A percentile compares a stretch with the other conserved stretches of the same genome.
These are phyloP conservation scores for Lasioglossum figueresi DNA, from an alignment of 2,888 invertebrate genomes.

Conservation along the genomic window DNA sequence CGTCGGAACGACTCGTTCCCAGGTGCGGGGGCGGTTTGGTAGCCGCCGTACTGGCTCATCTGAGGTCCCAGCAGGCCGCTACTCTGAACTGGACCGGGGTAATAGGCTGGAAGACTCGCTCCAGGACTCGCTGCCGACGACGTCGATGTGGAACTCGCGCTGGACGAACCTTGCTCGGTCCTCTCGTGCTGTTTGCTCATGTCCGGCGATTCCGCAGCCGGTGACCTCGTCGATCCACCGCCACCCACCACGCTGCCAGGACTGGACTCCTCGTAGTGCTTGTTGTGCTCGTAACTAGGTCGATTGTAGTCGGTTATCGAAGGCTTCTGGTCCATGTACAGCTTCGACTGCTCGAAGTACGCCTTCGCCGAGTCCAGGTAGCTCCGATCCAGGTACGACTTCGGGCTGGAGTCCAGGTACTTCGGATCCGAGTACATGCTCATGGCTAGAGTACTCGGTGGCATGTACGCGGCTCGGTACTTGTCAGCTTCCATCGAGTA, in stretches of 20 bases:
- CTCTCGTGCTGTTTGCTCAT: conserved; percentile 76
- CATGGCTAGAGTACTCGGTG: conserved; percentile 87
- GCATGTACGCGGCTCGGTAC: conserved; percentile 89
- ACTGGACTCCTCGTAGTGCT: conserved; percentile 86
- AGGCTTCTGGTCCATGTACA: conserved; percentile 89
- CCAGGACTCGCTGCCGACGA: conserved; percentile 87
- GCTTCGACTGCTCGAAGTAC: conserved; percentile 88
- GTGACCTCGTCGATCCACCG: conserved; percentile 85
- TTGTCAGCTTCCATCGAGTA: conserved; percentile 92
- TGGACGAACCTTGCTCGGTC: conserved; percentile 77
- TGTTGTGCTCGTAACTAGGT: conserved; percentile 88
- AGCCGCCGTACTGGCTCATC: conserved; percentile 88
- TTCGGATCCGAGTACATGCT: conserved; percentile 91
- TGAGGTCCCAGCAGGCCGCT: conserved; percentile 85
- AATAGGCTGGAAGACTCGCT: conserved; percentile 82
- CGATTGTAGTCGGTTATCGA: conserved; percentile 88
- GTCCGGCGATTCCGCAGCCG: conserved; percentile 85
- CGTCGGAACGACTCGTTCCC: conserved; percentile 89
- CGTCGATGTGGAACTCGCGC: conserved; percentile 84
- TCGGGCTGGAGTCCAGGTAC: conserved; percentile 86
- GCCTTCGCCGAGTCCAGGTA: conserved; percentile 91
- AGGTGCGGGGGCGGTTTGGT: conserved; percentile 85
- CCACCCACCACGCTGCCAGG: conserved; percentile 84
- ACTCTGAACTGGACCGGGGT: conserved; percentile 79
- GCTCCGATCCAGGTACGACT: conserved; percentile 87